Evolutionary conservation across 2,113 vertebrate species (phyloP).

Genomic region (Boleophthalmus pectinirostris): DNA sequence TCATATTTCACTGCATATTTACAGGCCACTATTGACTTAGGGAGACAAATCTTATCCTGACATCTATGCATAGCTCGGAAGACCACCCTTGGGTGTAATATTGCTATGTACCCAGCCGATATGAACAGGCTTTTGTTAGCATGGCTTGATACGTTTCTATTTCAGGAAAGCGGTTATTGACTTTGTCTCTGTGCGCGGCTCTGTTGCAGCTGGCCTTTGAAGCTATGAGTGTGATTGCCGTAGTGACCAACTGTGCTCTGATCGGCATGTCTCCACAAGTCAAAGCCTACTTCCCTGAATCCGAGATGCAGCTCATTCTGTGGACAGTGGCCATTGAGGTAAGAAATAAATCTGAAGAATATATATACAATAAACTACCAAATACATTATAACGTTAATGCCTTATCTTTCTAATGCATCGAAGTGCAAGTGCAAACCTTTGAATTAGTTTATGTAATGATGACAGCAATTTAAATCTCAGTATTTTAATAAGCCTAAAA

Average conservation of each 20-base stretch:
- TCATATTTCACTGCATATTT: not conserved
- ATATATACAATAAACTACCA: not conserved
- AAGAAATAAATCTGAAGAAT: slow-evolving; percentile 21
- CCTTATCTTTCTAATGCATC: not conserved
- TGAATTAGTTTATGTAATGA: not conserved
- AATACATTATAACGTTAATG: not conserved
- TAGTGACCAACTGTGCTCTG: slow-evolving; percentile 94
- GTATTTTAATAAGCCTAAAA: too few relatives aligned
- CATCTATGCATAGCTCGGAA: not conserved
- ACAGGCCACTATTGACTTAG: not conserved
- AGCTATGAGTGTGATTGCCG: slow-evolving; percentile 93
- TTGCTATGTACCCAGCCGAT: slow-evolving; percentile 3
- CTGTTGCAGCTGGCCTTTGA: slow-evolving; percentile 91
- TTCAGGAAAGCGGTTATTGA: not conserved
- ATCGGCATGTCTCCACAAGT: slow-evolving; percentile 96
- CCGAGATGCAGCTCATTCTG: slow-evolving; percentile 85
- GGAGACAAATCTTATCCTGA: not conserved
- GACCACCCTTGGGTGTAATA: not conserved
- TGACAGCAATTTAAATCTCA: not conserved
- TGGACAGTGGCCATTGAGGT: slow-evolving; percentile 89
- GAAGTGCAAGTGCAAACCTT: not conserved
- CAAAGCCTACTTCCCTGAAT: slow-evolving; percentile 84
- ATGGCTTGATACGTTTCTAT: not conserved
- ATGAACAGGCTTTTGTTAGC: slow-evolving; percentile 1
- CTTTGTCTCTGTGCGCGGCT: slow-evolving; percentile 12